Base-by-base conservation (phyloP, 2,113 vertebrate genomes). In the Solenodon paradoxus region DNA sequence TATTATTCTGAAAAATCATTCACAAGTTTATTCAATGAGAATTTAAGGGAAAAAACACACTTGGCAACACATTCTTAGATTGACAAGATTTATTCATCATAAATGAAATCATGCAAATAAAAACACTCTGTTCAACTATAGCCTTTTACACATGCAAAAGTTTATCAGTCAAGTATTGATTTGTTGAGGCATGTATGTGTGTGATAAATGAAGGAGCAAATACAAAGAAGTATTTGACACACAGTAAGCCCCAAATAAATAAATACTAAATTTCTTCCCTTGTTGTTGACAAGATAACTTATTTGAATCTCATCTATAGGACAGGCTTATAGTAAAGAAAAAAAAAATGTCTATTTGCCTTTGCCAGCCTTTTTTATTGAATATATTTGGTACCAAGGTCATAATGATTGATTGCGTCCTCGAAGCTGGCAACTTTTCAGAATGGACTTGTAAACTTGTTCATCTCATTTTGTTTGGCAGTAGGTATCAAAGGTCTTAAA, bases 101-200 rank as follows among this genome's bases (percentile, higher is more conserved):
- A 95, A 92, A 88, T 71, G 53, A 97, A 96, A 95, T 84, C 59
- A 88, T 84, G 49, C n/a, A 90, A 90, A 95, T 88, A 63, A 84
- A 95, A 92, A 26, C 40, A 59, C 57, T 64, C 51, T 28, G 51
- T 92, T n/a, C 69, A 87, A 30, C 42, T 57, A 13, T 24, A 81
- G 26, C 9, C 47, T 93, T 94, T 95, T 78, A 83, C 35, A 78
- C 13, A 35, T 47, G 63, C 26, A 94, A 90, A 88, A 72, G 47
- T 94, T 80, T 92, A 72, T 88, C 55, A 51, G 53, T 77, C 68
- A 78, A 47, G 8, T 80, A 75, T 87, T 78, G 85, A 92, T 94
- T 83, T 92, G 35, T 35, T 40, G 49, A 78, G 5, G 15, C 13
- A 61, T 12, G 75, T 77, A 24, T 10, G 10, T 55, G 38, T 80